Conservation (phyloP, 1,140 invertebrate species). For the Sycobia sp. region DNA sequence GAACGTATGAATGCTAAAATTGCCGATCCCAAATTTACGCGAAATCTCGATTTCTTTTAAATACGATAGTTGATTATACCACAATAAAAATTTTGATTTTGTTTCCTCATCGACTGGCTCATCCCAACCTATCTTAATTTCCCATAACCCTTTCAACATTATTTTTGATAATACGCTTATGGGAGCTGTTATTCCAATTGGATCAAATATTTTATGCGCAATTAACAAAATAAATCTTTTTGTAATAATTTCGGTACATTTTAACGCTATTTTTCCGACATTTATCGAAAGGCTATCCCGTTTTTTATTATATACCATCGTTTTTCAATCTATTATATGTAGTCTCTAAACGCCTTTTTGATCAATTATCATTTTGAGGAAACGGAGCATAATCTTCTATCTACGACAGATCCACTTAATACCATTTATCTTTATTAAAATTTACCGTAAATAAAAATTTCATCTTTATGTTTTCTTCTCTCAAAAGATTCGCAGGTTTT, state of each 20-base stretch:
- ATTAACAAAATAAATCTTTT: too few species aligned
- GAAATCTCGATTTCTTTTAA: constrained; percentile 38
- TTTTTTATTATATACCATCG: constrained; percentile 33
- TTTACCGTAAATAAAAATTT: constrained; percentile 6
- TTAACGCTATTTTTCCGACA: too few species aligned
- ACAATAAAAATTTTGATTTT: constrained; percentile 30
- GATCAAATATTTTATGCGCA: constrained; percentile 37
- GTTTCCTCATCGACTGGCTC: too few species aligned
- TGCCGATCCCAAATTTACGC: constrained; percentile 33
- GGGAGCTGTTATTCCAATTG: constrained; percentile 42
- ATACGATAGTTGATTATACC: constrained; percentile 30
- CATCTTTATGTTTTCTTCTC: not conserved
- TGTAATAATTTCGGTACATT: too few species aligned
- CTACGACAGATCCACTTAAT: constrained; percentile 19
- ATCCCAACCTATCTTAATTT: constrained; percentile 39
- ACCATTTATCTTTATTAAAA: not conserved
- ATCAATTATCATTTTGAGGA: constrained; percentile 34
- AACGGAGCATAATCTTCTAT: constrained; percentile 11
- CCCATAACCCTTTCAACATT: constrained; percentile 39
- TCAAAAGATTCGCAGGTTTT: constrained; percentile 31
- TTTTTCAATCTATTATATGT: constrained; percentile 37
- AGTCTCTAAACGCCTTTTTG: constrained; percentile 33
- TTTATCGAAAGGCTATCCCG: too few species aligned
- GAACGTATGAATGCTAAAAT: constrained; percentile 39
- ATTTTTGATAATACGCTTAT: too few species aligned